These are phyloP conservation scores for Scolopax mira DNA, from an alignment of 2,113 vertebrate species.

Conservation along the genomic window DNA sequence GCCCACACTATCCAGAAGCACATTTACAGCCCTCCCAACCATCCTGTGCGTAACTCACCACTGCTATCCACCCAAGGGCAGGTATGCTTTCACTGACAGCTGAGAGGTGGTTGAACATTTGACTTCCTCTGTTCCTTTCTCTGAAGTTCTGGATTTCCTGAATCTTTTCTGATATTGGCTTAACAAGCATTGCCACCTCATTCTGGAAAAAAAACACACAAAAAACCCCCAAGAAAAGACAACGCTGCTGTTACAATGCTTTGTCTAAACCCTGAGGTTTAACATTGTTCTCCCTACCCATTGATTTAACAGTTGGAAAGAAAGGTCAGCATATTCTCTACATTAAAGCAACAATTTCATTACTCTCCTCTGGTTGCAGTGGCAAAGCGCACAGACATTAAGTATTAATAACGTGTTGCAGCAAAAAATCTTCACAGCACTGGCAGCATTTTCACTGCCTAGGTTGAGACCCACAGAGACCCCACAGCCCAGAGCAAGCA, in stretches of 20 bases:
- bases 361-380: neutral
- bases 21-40: neutral
- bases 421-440: neutral
- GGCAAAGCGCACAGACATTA: neutral
- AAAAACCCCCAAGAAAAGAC: neutral
- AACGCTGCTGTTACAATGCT: neutral
- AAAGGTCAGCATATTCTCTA: neutral
- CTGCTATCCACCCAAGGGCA: slow-evolving; percentile 94
- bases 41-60: slow-evolving; percentile 76
- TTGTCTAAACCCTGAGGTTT: neutral
- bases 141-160: slow-evolving; percentile 93
- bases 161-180: slow-evolving; percentile 94
- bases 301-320: neutral
- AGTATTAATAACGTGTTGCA: neutral
- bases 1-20: neutral
- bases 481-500: neutral
- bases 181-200: slow-evolving; percentile 84
- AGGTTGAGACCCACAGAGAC: neutral
- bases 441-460: neutral
- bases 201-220: slow-evolving; percentile 58
- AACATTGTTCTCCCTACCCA: neutral
- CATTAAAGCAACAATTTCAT: neutral
- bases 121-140: slow-evolving; percentile 90
- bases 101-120: slow-evolving; percentile 94
- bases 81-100: slow-evolving; percentile 96